Conservation (phyloP, 2,888 invertebrate genomes). For the Andrena fulva region DNA sequence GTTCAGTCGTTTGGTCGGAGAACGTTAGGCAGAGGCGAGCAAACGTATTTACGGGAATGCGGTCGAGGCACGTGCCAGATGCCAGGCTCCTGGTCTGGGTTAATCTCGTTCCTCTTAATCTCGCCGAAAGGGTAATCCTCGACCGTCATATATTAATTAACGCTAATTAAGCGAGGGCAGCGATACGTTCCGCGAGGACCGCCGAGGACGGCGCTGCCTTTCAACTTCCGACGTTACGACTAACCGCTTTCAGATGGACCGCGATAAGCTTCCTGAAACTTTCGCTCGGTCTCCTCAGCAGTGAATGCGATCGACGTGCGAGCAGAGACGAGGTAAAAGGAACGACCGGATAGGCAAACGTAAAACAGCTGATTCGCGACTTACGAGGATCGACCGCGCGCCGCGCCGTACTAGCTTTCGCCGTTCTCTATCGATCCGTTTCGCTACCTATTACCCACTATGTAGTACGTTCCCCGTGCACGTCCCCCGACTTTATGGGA, state of each 20-base stretch:
- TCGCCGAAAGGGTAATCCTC: constrained; percentile 50
- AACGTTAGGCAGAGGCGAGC: background rate
- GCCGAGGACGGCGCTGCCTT: background rate
- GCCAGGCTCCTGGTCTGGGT: constrained; percentile 31
- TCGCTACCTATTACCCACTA: background rate
- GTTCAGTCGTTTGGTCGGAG: background rate
- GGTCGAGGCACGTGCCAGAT: constrained; percentile 35
- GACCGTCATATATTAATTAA: constrained; percentile 60
- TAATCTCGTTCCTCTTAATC: constrained; percentile 63
- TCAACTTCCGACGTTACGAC: constrained; percentile 1
- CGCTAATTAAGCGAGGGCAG: constrained; percentile 60
- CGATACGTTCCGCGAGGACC: constrained; percentile 34
- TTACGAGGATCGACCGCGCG: constrained; percentile 41
- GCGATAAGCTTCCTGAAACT: background rate
- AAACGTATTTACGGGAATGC: constrained; percentile 20
- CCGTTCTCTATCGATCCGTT: constrained; percentile 14
- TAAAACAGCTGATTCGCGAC: constrained; percentile 25
- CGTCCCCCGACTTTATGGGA: constrained; percentile 27
- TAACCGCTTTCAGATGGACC: background rate
- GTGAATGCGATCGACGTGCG: background rate
- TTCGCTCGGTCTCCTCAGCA: background rate
- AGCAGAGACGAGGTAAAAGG: background rate
- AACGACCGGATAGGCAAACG: background rate
- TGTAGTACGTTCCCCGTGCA: background rate
- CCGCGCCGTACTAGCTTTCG: background rate